A percentile compares a stretch with the other conserved stretches of the same genome.
Conservation (phyloP, 2,888 invertebrate genomes). For the Meta bourneti region DNA sequence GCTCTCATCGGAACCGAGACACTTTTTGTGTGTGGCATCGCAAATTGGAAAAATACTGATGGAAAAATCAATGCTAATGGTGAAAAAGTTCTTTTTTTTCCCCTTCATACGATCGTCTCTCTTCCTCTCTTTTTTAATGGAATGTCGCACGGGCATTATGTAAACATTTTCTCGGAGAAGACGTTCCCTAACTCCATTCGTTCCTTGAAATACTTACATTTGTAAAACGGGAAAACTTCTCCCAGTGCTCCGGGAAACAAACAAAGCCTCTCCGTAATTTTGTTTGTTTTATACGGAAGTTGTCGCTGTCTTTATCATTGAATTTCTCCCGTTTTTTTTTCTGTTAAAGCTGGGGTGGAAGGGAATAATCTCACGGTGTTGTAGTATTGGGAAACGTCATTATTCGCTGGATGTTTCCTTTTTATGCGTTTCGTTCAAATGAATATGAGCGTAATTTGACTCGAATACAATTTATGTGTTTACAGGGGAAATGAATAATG, state of each 20-base stretch:
- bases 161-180: conserved; percentile 42
- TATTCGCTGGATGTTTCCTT: background rate
- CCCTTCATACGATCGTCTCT: background rate
- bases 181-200: conserved; percentile 25
- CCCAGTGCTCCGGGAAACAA: conserved; percentile 14
- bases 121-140: conserved; percentile 29
- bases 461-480: background rate
- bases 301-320: conserved; percentile 3
- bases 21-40: conserved; percentile 14
- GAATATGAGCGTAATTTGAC: background rate
- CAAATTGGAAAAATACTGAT: conserved; percentile 64
- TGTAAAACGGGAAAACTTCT: conserved; percentile 22
- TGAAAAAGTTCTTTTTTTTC: conserved; percentile 46
- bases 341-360: background rate
- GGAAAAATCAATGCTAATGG: conserved; percentile 70
- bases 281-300: conserved; percentile 12
- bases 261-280: background rate
- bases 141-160: conserved; percentile 39
- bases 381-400: background rate
- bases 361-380: background rate
- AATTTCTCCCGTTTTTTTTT: background rate
- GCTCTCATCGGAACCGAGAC: background rate
- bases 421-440: background rate
- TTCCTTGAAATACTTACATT: conserved; percentile 23
- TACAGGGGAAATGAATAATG: background rate